Base-by-base conservation (phyloP, 30 jellyfish, hydroid and myxozoan genomes). In the Sanderia malayensis region DNA sequence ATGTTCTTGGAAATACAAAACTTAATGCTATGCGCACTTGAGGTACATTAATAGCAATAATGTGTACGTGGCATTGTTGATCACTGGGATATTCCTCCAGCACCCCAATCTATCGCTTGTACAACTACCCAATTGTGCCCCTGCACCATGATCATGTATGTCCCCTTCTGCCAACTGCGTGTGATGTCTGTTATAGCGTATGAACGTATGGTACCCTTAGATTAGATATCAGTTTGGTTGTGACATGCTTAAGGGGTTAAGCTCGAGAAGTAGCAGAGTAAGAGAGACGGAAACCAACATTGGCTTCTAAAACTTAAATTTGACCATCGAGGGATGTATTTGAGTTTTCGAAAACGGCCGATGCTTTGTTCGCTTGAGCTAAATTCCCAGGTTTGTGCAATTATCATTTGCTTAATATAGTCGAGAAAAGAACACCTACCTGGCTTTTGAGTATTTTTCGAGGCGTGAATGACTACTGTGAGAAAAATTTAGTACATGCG, bases 261-360 rank as follows among this genome's bases (percentile, higher is more conserved):
- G n/a, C n/a, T n/a, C n/a, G n/a, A n/a, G n/a, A n/a, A n/a, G 64
- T 49, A 49, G 23, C 18, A 19, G 18, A 49, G 27, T 49, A 49
- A 49, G 8, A 24, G 64, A 15, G 25, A 18, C 64, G 64, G 64
- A 49, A 49, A 49, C 64, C 64, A 49, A 15, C 64, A 49, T 19
- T 15, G 18, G 64, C 25, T 49, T 49, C 64, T 49, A 49, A 49
- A 49, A 49, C 4, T 8, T 18, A 49, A 13, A 37, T 37, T 37
- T 37, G 52, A 13, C 52, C 52, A 37, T 37, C 52, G 13, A 4
- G 13, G 52, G 52, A 37, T 37, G 13, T 37, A 37, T 4, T 37
- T 6, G 6, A 37, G 13, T 37, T 6, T 13, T 37, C 52, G 6
- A 37, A 37, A 37, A 37, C 13, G 13, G 13, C 10, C 52, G 6